Base-by-base conservation (phyloP, 1,140 invertebrate species). In the Subanguina moxae region DNA sequence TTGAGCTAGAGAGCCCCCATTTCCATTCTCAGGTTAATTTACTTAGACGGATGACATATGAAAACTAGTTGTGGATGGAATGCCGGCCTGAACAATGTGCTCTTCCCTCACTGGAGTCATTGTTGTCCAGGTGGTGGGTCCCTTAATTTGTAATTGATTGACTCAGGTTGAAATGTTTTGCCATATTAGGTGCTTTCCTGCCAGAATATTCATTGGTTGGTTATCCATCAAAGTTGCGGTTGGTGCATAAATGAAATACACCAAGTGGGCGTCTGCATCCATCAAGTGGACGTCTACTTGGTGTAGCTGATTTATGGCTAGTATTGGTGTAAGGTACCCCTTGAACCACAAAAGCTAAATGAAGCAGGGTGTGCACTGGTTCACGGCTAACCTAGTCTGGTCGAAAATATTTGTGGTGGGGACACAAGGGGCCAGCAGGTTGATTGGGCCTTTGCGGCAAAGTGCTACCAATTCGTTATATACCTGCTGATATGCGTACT, bases 401-500 rank as follows among this genome's bases (percentile, higher is more conserved):
- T 48, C 19, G 68, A 43, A 65, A 65, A 1, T 19, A 70, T 68
- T 70, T 15, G 15, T 68, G n/a, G n/a, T 23, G 19, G n/a, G n/a
- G 3, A 64, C 52, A 63, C 27, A 0, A 58, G 19, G 19, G 23
- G 1, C 59, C 5, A 19, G 1, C 28, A 0, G 11, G 13, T 57
- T 7, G 17, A 8, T 52, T 65, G 27, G 59, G 19, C 57, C 23
- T 9, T 0, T n/a, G 13, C 7, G 42, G 28, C n/a, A 27, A 57
- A 11, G 25, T 15, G 0, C n/a, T n/a, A 43, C n/a, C 3, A 61
- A 32, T 25, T 19, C 28, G 21, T 56, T 23, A 9, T 23, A 7
- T 8, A 70, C 68, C 59, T 70, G 68, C 58, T 70, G 68, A 0
- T 70, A 58, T 1, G 59, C 57, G 15, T 70, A 70, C 19, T 70